Percentiles rank a stretch among this genome's conserved stretches.
These are phyloP conservation scores for Sitobion miscanthi DNA, from an alignment of 1,140 invertebrate species.

Conservation along the genomic window DNA sequence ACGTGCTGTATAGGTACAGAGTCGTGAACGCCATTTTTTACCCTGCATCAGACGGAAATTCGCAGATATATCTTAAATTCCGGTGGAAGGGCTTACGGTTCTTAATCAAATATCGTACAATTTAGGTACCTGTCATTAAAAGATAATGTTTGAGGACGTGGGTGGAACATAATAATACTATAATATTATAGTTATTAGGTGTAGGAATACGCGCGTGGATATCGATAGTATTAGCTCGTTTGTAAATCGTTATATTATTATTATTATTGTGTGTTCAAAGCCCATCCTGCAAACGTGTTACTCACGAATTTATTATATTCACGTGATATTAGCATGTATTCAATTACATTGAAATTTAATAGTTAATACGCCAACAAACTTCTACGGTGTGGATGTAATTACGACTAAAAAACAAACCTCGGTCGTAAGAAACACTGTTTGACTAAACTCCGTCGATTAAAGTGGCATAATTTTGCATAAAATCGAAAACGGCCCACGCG, in stretches of 20 bases:
- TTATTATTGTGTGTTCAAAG: not conserved
- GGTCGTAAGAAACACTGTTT: slow-evolving; percentile 12
- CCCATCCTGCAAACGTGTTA: not conserved
- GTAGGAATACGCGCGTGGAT: not conserved
- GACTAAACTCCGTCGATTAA: slow-evolving; percentile 32
- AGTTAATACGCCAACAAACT: not conserved
- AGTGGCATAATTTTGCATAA: slow-evolving; percentile 37
- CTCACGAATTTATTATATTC: not conserved
- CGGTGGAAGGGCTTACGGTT: not conserved
- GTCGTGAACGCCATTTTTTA: too few relatives aligned
- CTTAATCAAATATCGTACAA: not conserved
- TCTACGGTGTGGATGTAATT: not conserved
- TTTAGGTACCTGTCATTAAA: not conserved
- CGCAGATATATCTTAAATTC: not conserved
- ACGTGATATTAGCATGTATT: not conserved
- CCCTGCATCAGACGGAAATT: not conserved
- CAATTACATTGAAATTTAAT: slow-evolving; percentile 40
- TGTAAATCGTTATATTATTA: not conserved
- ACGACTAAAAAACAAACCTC: slow-evolving; percentile 11
- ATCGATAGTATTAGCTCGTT: not conserved
- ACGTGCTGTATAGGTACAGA: too few relatives aligned
- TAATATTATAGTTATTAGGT: not conserved
- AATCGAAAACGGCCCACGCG: not conserved
- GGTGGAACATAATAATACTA: not conserved
- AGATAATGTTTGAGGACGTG: not conserved